Conservation (phyloP, 2,113 vertebrate genomes). For the Pardalotus punctatus region DNA sequence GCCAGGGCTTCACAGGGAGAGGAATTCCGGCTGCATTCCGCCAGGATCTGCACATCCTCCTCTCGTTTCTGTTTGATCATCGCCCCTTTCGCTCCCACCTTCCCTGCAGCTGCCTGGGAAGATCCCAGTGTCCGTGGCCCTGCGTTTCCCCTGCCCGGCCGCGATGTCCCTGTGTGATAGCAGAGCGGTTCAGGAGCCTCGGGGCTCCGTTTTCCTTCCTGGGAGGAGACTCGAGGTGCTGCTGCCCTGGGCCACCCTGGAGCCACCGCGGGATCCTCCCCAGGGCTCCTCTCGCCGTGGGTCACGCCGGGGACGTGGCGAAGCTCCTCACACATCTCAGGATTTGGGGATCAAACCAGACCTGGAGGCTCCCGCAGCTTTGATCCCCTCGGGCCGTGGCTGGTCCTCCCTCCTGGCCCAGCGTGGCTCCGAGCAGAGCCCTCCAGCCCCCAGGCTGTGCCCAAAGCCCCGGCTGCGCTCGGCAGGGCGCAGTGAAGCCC, state of each 20-base stretch:
- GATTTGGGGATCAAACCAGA: not conserved
- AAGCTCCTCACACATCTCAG: not conserved
- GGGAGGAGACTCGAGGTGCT: not conserved
- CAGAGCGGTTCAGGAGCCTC: not conserved
- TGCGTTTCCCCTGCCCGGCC: not conserved
- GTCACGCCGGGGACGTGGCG: not conserved
- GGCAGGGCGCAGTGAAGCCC: too few relatives aligned
- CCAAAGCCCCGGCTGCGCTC: too few relatives aligned
- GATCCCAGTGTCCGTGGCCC: rapidly evolving
- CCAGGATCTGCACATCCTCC: rapidly evolving
- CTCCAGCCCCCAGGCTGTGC: not conserved
- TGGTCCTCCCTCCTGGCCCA: not conserved
- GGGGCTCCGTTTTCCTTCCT: not conserved
- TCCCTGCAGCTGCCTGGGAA: not conserved
- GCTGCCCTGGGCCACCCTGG: not conserved
- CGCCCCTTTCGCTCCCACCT: not conserved
- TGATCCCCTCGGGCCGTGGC: not conserved
- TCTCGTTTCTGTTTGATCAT: not conserved
- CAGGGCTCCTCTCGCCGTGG: not conserved
- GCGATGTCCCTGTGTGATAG: not conserved
- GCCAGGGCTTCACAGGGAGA: not conserved
- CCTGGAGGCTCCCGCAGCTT: not conserved
- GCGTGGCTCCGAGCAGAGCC: not conserved
- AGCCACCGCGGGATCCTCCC: not conserved
- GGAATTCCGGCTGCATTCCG: not conserved